Evolutionary conservation across 2,888 invertebrate species (phyloP).

Genomic region (Mesorhabditis spiculigera): DNA sequence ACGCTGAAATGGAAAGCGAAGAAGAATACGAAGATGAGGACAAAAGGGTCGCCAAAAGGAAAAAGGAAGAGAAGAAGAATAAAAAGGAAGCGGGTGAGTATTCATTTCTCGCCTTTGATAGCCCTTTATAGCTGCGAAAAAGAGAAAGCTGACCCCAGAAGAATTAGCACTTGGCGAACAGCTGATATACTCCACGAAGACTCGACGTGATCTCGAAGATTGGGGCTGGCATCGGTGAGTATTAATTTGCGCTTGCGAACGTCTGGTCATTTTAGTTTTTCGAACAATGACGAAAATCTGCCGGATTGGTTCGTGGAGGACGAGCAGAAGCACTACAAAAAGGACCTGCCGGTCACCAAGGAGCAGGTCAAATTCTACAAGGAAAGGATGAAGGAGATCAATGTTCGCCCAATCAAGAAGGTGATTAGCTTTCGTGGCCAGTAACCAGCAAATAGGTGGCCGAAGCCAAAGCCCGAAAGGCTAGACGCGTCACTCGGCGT

Average conservation of each 20-base stretch:
- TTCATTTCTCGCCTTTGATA: background rate
- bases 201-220: conserved; percentile 72
- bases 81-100: conserved; percentile 12
- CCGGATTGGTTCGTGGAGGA: conserved; percentile 95
- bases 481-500: conserved; percentile 72
- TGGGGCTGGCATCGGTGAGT: conserved; percentile 51
- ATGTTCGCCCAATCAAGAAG: conserved; percentile 92
- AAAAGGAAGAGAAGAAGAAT: conserved; percentile 29
- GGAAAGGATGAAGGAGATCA: conserved; percentile 73
- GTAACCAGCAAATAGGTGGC: conserved; percentile 66
- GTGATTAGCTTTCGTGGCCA: conserved; percentile 1
- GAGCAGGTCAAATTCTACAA: conserved; percentile 76
- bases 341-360: conserved; percentile 73
- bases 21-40: conserved; percentile 31
- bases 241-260: conserved; percentile 5
- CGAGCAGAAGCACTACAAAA: conserved; percentile 83
- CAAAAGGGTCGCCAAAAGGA: conserved; percentile 28
- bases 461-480: conserved; percentile 95
- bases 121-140: conserved; percentile 31
- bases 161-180: conserved; percentile 88
- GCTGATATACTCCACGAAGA: conserved; percentile 84
- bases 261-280: conserved; percentile 65
- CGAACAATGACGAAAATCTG: conserved; percentile 83
- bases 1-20: conserved; percentile 31
- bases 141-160: conserved; percentile 73